Percentiles rank a stretch among this genome's conserved stretches.
Conservation (phyloP, 2,888 invertebrate genomes). For the Tiliacea aurago region DNA sequence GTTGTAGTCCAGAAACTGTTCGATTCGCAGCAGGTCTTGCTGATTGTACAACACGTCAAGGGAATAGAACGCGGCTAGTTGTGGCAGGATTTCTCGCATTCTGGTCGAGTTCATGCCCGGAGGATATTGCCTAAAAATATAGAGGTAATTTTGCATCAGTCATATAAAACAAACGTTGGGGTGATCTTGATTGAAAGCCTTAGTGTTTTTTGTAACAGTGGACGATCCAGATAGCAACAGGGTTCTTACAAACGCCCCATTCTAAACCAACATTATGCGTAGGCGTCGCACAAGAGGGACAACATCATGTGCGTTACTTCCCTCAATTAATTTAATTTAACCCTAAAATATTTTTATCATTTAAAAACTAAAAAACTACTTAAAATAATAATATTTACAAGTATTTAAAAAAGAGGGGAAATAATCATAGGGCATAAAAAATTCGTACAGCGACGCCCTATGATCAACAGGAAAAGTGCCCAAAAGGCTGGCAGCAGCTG, state of each 20-base stretch:
- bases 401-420: no score
- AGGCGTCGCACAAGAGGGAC: not conserved
- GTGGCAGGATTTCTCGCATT: conserved; percentile 66
- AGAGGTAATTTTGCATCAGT: not conserved
- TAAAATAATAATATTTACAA: no score
- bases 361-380: no score
- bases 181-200: not conserved
- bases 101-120: conserved; percentile 66
- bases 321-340: no score
- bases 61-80: conserved; percentile 77
- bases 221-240: not conserved
- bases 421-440: no score
- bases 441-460: no score
- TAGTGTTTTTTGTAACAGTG: not conserved
- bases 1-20: conserved; percentile 74
- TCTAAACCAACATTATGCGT: not conserved
- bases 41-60: conserved; percentile 70
- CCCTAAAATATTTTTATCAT: no score
- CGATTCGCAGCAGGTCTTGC: conserved; percentile 70
- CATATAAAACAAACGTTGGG: not conserved
- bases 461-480: no score
- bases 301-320: no score
- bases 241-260: not conserved
- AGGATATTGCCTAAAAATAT: conserved; percentile 72
- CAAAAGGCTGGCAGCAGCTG: no score